phyloP scores from a whole-genome alignment of 2,797 vertebrate genomes.

The Squalus acanthias region DNA sequence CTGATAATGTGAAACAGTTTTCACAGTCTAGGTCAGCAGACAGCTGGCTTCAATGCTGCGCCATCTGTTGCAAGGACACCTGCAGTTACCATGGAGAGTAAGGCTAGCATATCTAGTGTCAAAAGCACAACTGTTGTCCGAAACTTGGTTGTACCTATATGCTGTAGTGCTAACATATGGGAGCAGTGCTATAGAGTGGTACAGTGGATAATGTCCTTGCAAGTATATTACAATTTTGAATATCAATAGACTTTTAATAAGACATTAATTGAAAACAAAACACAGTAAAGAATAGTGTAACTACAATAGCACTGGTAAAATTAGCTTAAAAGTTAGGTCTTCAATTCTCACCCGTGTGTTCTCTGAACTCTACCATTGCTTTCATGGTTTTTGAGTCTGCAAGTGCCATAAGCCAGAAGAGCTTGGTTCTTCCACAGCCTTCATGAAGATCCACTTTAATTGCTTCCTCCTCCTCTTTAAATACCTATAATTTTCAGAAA shows the following conservation, averaged over 20 bases:
- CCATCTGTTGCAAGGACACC: not conserved
- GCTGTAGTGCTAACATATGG: not conserved
- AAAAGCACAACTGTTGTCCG: not conserved
- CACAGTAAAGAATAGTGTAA: not conserved
- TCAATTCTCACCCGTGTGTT: conserved; percentile 82
- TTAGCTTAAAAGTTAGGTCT: not conserved
- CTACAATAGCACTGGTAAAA: not conserved
- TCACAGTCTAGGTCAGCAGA: not conserved
- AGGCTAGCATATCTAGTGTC: not conserved
- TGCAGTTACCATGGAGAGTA: not conserved
- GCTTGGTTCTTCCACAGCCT: conserved; percentile 94
- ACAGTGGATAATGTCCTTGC: not conserved
- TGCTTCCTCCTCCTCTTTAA: conserved; percentile 98
- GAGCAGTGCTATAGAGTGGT: not conserved
- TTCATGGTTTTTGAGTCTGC: conserved; percentile 99
- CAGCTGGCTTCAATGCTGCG: not conserved
- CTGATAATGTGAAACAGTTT: not conserved
- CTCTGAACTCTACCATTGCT: conserved; percentile 98
- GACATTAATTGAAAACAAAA: not conserved
- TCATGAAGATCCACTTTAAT: conserved; percentile 99
- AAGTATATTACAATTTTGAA: not conserved
- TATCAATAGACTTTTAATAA: not conserved
- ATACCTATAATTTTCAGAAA: conserved; percentile 70
- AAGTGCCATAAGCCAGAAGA: conserved; percentile 98
- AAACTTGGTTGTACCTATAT: not conserved